Percentiles rank a stretch among this genome's conserved stretches.
Conservation (phyloP, 2,888 invertebrate species). For the Homarus gammarus region DNA sequence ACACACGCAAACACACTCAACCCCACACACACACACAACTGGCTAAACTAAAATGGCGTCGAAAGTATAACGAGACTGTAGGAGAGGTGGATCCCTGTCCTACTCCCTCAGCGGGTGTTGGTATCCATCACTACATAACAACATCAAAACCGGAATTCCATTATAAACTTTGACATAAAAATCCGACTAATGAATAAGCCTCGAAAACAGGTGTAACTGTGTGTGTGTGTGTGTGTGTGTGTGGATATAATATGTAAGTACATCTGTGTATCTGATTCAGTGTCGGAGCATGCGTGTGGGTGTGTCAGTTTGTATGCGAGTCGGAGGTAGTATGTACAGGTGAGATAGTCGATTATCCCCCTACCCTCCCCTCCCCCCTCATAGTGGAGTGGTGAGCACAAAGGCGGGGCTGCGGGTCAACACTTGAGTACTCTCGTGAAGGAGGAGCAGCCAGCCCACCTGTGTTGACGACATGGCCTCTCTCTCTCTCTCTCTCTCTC, state of each 20-base stretch:
- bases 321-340: too few species aligned
- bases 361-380: not conserved
- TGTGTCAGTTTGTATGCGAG: too few species aligned
- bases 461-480: too few species aligned
- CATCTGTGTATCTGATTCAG: too few species aligned
- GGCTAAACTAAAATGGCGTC: too few species aligned
- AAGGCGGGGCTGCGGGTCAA: slow-evolving; percentile 3
- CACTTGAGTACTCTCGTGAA: not conserved
- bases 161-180: slow-evolving; percentile 1
- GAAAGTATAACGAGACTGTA: too few species aligned
- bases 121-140: not conserved
- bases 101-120: not conserved
- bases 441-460: not conserved
- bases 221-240: not conserved
- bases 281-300: too few species aligned
- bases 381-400: not conserved
- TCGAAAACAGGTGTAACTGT: not conserved
- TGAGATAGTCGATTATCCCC: too few species aligned
- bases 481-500: not conserved
- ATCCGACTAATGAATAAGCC: not conserved
- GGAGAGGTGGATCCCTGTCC: too few species aligned
- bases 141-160: not conserved
- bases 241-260: too few species aligned
- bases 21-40: too few species aligned
- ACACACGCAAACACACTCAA: too few species aligned